Base-by-base conservation (phyloP, 2,113 vertebrate genomes). In the Tricholaema leucomelas region DNA sequence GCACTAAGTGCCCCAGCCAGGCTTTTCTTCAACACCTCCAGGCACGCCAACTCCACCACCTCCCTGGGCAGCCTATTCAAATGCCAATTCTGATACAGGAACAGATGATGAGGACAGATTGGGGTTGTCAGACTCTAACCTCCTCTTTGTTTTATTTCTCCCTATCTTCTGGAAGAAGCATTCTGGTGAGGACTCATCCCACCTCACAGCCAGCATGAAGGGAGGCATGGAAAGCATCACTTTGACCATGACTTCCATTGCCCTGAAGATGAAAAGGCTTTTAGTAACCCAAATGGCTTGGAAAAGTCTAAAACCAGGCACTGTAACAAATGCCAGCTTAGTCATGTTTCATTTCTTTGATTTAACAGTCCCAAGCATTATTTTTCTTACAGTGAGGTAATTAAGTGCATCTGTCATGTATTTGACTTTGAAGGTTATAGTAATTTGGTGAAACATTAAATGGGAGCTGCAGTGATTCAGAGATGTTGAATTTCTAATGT, bases 391-490 rank as follows among this genome's bases (percentile, higher is more conserved):
- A 71, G 56, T 77, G 67, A 87, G 69, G 72, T 95, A 87, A 93
- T 95, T 94, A 94, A 88, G 72, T 93, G 81, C 84, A 92, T 93
- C 93, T 92, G 87, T 96, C 95, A 94, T 92, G 55, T 92, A 60
- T 94, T 95, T 93, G 91, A 87, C 75, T 92, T 93, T 87, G 85
- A 95, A 94, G 91, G 87, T 87, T 94, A 87, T 30, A 94, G 75
- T 87, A 92, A 96, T 93, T 89, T 94, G 72, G 54, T 80, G 88
- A 96, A 93, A 95, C 79, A 91, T 78, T 94, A 93, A 92, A 82
- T 80, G 81, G 82, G 92, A 94, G 77, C 91, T 83, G 73, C 75
- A 58, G 42, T 93, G 95, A 96, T 93, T 96, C 93, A 96, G 78
- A 87, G 81, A 31, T 91, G 75, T 80, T 91, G 85, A 92, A 79